These are phyloP conservation scores for Spodoptera exigua DNA, from an alignment of 2,888 invertebrate genomes.

Conservation along the genomic window DNA sequence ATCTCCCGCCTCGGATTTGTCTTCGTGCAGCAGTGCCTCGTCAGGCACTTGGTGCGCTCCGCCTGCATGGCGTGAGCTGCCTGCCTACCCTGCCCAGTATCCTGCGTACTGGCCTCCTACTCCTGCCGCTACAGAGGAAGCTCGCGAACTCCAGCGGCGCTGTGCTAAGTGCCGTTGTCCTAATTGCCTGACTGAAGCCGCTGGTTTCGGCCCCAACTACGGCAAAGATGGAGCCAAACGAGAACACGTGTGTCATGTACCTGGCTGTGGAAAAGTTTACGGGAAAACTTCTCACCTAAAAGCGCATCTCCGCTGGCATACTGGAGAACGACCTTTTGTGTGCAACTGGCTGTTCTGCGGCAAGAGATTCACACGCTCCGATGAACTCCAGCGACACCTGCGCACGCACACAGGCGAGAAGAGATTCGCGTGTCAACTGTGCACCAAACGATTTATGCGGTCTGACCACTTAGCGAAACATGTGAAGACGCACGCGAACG, in stretches of 20 bases:
- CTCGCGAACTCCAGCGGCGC: slow-evolving; percentile 90
- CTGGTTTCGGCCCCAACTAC: slow-evolving; percentile 92
- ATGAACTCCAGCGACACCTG: slow-evolving; percentile 96
- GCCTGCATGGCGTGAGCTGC: slow-evolving; percentile 81
- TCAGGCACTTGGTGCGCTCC: slow-evolving; percentile 79
- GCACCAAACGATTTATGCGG: slow-evolving; percentile 96
- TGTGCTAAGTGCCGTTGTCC: slow-evolving; percentile 94
- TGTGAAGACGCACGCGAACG: slow-evolving; percentile 95
- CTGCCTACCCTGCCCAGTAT: slow-evolving; percentile 83
- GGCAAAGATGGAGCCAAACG: slow-evolving; percentile 93
- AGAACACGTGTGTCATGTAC: slow-evolving; percentile 95
- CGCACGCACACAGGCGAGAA: slow-evolving; percentile 97
- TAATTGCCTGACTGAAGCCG: slow-evolving; percentile 95
- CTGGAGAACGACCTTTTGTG: slow-evolving; percentile 96
- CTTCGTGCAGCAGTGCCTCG: slow-evolving; percentile 84
- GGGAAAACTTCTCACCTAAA: slow-evolving; percentile 98
- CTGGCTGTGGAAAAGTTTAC: slow-evolving; percentile 96
- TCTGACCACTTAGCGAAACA: slow-evolving; percentile 98
- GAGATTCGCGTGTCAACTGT: slow-evolving; percentile 95
- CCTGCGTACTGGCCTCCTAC: slow-evolving; percentile 86
- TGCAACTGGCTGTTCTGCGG: slow-evolving; percentile 97
- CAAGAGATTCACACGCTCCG: slow-evolving; percentile 97
- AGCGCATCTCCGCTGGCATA: slow-evolving; percentile 97
- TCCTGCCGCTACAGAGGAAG: slow-evolving; percentile 80
- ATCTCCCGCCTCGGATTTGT: slow-evolving; percentile 83